Evolutionary conservation across 2,113 vertebrate species (phyloP), one percentile per base, ranked within the genome.

Genomic region (Ptychochromis oligacanthus): DNA sequence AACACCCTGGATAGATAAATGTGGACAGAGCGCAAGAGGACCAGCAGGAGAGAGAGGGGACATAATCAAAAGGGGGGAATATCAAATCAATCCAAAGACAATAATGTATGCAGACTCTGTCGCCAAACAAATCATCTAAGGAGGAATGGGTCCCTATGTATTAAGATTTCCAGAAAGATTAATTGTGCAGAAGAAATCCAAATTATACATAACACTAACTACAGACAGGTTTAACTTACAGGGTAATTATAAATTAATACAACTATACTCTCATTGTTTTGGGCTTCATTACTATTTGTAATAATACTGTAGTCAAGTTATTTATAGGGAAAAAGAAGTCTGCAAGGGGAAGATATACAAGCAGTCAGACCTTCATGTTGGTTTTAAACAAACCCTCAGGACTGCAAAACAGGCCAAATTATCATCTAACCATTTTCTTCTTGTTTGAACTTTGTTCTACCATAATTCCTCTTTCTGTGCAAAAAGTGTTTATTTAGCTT

Each of bases 61-160:
- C 0, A 31, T 40, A 15, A 56, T 79, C 24, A 56, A 7, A 65
- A n/a, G 28, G 15, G 13, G 0, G 26, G 43, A 4, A 24, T 36
- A 56, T 17, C 7, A 61, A 38, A 61, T 81, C 6, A 1, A 52
- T 56, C 12, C 20, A 75, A 72, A 74, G 0, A 60, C 28, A 5
- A 52, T 28, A 28, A 52, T 46, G 7, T n/a, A 15, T 49, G 55
- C 11, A 28, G 17, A 43, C 28, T 24, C 11, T 55, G 34, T 57
- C 52, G 43, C 65, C 11, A 56, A 49, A 58, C n/a, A 82, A 60
- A 84, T 58, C 38, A 64, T 4, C 38, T 18, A 18, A 52, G 49
- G 17, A 52, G 49, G 6, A 18, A 22, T 56, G 54, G 9, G 22
- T 56, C 54, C 17, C 14, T 46, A 4, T 0, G 9, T 28, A 17